Base-by-base conservation (phyloP, 2,113 vertebrate species). In the Rhea americana region DNA sequence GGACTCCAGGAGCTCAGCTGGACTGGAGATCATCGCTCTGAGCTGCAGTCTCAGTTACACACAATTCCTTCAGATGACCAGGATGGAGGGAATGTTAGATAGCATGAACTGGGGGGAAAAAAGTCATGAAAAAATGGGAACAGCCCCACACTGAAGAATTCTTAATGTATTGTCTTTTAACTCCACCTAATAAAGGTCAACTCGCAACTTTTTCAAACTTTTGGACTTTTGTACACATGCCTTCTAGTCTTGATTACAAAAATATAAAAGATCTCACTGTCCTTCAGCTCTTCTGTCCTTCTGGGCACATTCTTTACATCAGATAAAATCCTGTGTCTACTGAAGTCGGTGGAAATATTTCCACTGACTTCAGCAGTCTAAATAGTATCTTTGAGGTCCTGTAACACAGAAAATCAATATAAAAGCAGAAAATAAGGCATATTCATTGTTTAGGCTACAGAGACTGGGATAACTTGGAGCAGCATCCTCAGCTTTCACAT, bases 371-470 rank as follows among this genome's bases (percentile, higher is more conserved):
- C 21, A 65, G 19, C 18, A 32, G 28, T 45, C 30, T 73, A 37
- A 77, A 73, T 43, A 24, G 13, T 24, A 65, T 16, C 45, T 73
- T 77, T 43, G 26, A 85, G 19, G 6, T 58, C 45, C 28, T 35
- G 28, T 0, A 1, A 37, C 43, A 22, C 68, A n/a, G 50, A 35
- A 70, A 17, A 43, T 0, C 3, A 73, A 25, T 51, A 17, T 7
- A 55, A 59, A 73, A 43, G 9, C 1, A 1, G 19, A 75, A 12
- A 39, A 78, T 59, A 77, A 85, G 3, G 25, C 13, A 39, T 13
- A 26, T 25, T 39, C 11, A 26, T 8, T 53, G 17, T n/a, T 47
- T 43, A 43, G 67, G 3, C 12, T 17, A 41, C 37, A 41, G 43
- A 47, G 8, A 58, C 43, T 59, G 39, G 68, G 21, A 25, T 25